A percentile compares a stretch with the other conserved stretches of the same genome.
phyloP scores from a whole-genome alignment of 2,113 vertebrate genomes.

The Microtus pennsylvanicus region DNA sequence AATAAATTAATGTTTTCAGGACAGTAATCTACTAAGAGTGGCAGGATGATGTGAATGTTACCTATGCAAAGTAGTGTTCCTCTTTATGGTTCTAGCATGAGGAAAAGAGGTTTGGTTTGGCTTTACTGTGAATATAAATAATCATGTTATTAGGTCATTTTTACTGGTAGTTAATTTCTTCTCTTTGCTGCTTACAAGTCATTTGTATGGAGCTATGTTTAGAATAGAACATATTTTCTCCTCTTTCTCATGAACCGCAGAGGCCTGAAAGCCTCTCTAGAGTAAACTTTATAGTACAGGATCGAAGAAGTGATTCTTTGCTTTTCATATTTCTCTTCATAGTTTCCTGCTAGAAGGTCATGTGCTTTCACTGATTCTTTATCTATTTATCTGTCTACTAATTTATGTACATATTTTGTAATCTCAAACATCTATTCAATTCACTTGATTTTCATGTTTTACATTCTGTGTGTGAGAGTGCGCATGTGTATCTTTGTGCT shows the following conservation, averaged over 20 bases:
- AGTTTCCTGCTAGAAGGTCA: neutral
- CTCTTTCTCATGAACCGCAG: neutral
- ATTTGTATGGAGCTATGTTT: neutral
- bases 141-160: neutral
- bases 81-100: neutral
- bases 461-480: neutral
- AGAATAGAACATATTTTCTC: neutral
- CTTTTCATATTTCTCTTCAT: neutral
- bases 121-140: neutral
- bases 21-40: too few species aligned
- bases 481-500: neutral
- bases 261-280: neutral
- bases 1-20: neutral
- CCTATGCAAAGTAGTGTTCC: neutral
- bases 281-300: neutral
- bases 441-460: neutral
- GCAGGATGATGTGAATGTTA: neutral
- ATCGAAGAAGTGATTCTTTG: neutral
- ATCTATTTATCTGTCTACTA: neutral
- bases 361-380: neutral
- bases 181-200: neutral
- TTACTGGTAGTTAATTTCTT: neutral
- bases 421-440: neutral
- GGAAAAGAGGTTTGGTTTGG: too few species aligned
- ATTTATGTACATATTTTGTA: neutral